These are phyloP conservation scores for Stenodema calcarata DNA, from an alignment of 2,888 invertebrate genomes.

Conservation along the genomic window DNA sequence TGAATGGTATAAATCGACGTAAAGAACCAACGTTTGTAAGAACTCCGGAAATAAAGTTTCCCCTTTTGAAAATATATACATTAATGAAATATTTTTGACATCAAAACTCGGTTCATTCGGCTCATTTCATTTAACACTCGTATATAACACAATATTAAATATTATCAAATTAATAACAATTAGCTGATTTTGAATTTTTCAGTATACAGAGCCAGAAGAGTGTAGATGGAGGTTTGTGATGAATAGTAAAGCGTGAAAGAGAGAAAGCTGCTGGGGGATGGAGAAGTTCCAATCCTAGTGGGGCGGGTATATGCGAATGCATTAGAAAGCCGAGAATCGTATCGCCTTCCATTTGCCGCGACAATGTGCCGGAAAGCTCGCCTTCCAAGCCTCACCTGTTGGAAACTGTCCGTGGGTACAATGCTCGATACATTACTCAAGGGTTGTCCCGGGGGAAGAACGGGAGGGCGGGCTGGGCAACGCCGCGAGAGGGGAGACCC, in stretches of 20 bases:
- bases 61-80: too few relatives aligned
- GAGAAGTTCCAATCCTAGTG: neutral
- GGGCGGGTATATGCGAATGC: neutral
- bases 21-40: too few relatives aligned
- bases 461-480: neutral
- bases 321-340: slow-evolving; percentile 24
- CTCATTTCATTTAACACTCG: neutral
- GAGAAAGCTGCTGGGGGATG: neutral
- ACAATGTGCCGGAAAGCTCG: slow-evolving; percentile 3
- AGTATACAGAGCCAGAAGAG: neutral
- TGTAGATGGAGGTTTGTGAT: neutral
- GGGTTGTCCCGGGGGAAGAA: neutral
- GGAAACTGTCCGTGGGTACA: slow-evolving; percentile 37
- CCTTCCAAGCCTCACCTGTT: slow-evolving; percentile 34
- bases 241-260: neutral
- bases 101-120: too few relatives aligned
- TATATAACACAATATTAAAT: neutral
- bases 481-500: neutral
- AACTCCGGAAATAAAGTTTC: too few relatives aligned
- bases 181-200: neutral
- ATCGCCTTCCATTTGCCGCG: slow-evolving; percentile 5
- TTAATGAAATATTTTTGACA: too few relatives aligned
- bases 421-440: slow-evolving; percentile 40
- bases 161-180: neutral
- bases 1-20: too few relatives aligned